These are phyloP conservation scores for Drosophila nr. perissopoda DNA, from an alignment of 2,888 invertebrate species.

Conservation along the genomic window DNA sequence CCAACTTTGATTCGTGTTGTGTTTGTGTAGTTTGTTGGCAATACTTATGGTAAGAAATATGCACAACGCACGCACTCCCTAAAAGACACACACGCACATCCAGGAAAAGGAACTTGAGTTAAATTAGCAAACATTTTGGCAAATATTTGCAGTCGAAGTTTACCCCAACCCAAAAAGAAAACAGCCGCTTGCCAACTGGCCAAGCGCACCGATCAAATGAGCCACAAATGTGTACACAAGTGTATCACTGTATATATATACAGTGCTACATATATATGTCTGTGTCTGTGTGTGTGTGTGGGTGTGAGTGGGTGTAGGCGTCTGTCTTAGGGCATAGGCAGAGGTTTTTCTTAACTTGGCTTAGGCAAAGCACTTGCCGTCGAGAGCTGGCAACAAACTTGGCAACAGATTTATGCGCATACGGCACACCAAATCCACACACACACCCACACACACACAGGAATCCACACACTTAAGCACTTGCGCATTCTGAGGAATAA, in stretches of 20 bases:
- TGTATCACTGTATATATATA: conserved; percentile 34
- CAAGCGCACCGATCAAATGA: conserved; percentile 74
- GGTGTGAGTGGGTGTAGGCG: not conserved
- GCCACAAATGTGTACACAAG: conserved; percentile 75
- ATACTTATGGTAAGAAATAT: conserved; percentile 18
- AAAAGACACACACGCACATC: conserved; percentile 7
- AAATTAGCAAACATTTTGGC: conserved; percentile 77
- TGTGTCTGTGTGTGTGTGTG: conserved; percentile 1
- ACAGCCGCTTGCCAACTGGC: conserved; percentile 62
- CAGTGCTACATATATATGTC: not conserved
- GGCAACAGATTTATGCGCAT: conserved; percentile 46
- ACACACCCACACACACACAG: not conserved
- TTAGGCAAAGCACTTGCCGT: conserved; percentile 25
- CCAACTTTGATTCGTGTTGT: conserved; percentile 35
- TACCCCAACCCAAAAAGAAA: conserved; percentile 1
- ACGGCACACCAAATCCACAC: conserved; percentile 10
- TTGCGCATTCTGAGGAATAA: not conserved
- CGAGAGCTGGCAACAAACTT: conserved; percentile 47
- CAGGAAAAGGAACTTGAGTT: conserved; percentile 53
- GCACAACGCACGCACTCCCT: not conserved
- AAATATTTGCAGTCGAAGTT: conserved; percentile 63
- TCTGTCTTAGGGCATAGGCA: conserved; percentile 26
- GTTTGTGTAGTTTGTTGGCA: conserved; percentile 25
- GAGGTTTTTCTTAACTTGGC: conserved; percentile 8
- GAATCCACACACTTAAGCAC: not conserved